Evolutionary conservation across 2,113 vertebrate genomes (phyloP).

Genomic region (Ariopsis seemanni): DNA sequence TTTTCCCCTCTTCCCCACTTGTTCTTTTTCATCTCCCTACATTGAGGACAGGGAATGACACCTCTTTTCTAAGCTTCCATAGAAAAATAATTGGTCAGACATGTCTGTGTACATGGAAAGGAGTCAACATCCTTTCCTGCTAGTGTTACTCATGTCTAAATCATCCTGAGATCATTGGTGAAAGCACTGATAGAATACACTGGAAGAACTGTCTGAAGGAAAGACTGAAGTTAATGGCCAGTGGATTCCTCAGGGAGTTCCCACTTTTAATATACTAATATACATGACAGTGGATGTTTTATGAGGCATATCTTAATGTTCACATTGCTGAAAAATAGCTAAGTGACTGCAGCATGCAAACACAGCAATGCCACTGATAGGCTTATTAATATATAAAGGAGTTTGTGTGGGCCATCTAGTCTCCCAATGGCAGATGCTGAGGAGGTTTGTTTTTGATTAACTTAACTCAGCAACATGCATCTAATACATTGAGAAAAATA

Average conservation of each 20-base stretch:
- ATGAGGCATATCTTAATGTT: conserved; percentile 10
- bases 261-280: not conserved
- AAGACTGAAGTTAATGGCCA: not conserved
- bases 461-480: not conserved
- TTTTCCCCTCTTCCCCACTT: not conserved
- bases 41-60: not conserved
- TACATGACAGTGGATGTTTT: not conserved
- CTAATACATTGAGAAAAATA: not conserved
- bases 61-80: not conserved
- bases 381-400: conserved; percentile 49
- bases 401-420: conserved; percentile 10
- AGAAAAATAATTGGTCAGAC: conserved; percentile 42
- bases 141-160: conserved; percentile 17
- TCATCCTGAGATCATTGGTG: conserved; percentile 5
- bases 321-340: conserved; percentile 12
- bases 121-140: not conserved
- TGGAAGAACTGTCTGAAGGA: not conserved
- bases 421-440: conserved; percentile 39
- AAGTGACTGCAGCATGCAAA: conserved; percentile 21
- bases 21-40: not conserved
- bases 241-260: not conserved
- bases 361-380: conserved; percentile 12
- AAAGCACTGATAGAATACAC: not conserved
- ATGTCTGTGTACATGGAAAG: conserved; percentile 23
- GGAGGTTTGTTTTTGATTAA: conserved; percentile 3